Base-by-base conservation (phyloP, 1,140 invertebrate genomes). In the Idris sp. region DNA sequence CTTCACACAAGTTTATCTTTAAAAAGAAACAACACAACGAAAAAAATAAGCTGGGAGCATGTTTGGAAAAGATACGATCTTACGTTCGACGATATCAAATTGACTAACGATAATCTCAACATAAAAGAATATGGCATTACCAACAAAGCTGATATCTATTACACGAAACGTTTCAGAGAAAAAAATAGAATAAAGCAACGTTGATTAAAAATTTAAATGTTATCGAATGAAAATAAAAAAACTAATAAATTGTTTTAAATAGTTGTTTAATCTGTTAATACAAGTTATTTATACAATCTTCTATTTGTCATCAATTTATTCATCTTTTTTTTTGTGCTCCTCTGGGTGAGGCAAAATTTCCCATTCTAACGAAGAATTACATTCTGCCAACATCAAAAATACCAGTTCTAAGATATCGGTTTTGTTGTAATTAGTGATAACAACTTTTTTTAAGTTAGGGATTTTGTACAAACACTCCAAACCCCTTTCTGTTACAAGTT, bases 391-490 rank as follows among this genome's bases (percentile, higher is more conserved):
- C 84, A 92, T 84, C 2, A 90, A 72, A 76, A 88, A 90, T 8
- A 87, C 87, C 38, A 92, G 80, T 81, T 92, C 90, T 72, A 90
- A 89, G 28, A 82, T 75, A 2, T 58, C 22, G n/a, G 71, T 43
- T 1, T 78, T 61, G 2, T 74, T 0, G 28, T 69, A 53, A 64
- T 89, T 83, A 2, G 87, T 87, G 7, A 92, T 64, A 51, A 89
- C 88, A 1, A 93, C 74, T 18, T 84, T 85, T 77, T 91, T 91
- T 3, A 92, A 84, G 6, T 87, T 81, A 0, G 67, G 80, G 49
- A 93, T 79, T 72, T 89, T 90, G 67, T 93, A 92, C 0, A 96
- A 64, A 41, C 89, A 90, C 19, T 90, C 86, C 7, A 96, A 76
- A 10, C 93, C 92, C 69, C 87, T 86, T 53, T 91, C 89, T 2